A percentile compares a stretch with the other conserved stretches of the same genome.
phyloP scores from a whole-genome alignment of 2,797 vertebrate species.

The Phrynocephalus forsythii region DNA sequence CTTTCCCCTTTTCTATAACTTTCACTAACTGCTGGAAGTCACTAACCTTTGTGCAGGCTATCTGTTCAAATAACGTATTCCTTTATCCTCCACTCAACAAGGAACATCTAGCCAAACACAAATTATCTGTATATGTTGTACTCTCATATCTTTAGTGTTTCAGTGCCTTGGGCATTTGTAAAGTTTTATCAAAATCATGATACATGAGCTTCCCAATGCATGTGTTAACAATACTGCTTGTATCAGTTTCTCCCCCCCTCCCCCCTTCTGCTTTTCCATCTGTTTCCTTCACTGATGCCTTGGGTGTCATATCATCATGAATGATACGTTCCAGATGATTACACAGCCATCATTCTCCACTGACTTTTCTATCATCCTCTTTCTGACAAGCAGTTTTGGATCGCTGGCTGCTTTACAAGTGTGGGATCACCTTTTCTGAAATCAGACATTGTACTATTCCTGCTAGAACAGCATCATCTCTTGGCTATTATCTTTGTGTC shows the following conservation, averaged over 20 bases:
- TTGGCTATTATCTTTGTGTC: not conserved
- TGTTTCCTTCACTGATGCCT: constrained; percentile 16
- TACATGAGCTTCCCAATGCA: constrained; percentile 19
- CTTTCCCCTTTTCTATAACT: not conserved
- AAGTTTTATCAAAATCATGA: not conserved
- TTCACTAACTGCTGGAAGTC: not conserved
- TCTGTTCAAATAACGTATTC: not conserved
- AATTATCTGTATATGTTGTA: not conserved
- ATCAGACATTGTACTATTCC: not conserved
- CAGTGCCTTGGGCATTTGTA: not conserved
- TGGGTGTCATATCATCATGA: not conserved
- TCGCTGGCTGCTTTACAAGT: constrained; percentile 11
- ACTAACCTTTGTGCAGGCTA: not conserved
- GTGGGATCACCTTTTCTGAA: not conserved
- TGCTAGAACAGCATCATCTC: not conserved
- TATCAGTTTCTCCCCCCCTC: not conserved
- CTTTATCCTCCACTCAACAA: not conserved
- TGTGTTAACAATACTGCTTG: accelerated
- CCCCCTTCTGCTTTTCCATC: not conserved
- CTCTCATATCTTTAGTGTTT: not conserved
- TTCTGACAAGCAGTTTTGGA: constrained; percentile 2
- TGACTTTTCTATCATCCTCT: not conserved
- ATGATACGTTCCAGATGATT: not conserved
- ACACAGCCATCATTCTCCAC: not conserved
- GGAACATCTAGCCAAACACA: not conserved